Evolutionary conservation across 1,140 invertebrate genomes (phyloP).

Genomic region (Drosophila mojavensis): DNA sequence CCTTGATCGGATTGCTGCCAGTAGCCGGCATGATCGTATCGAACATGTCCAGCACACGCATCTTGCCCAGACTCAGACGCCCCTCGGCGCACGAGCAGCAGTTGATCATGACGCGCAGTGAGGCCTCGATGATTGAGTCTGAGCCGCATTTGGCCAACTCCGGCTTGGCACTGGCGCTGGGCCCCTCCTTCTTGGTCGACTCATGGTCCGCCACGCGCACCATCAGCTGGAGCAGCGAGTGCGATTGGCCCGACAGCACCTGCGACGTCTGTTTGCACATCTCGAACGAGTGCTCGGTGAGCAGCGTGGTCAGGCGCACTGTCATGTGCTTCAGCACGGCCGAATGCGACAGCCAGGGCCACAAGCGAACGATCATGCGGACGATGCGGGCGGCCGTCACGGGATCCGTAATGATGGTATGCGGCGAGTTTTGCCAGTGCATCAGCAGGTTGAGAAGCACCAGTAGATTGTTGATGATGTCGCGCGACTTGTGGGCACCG

Average conservation of each 20-base stretch:
- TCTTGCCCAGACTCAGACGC: constrained; percentile 58
- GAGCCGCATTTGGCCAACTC: background rate
- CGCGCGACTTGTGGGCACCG: constrained; percentile 64
- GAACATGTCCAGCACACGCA: constrained; percentile 83
- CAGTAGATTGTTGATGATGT: constrained; percentile 62
- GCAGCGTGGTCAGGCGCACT: constrained; percentile 51
- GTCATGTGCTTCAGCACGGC: constrained; percentile 51
- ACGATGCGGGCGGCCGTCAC: constrained; percentile 26
- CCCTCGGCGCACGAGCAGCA: constrained; percentile 73
- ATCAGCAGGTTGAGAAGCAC: constrained; percentile 61
- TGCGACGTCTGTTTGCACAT: constrained; percentile 67
- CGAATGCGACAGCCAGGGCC: constrained; percentile 75
- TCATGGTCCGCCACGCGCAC: constrained; percentile 62
- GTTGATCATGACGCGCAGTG: constrained; percentile 65
- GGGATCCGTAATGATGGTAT: constrained; percentile 49
- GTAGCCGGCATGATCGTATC: constrained; percentile 64
- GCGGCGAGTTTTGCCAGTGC: constrained; percentile 59
- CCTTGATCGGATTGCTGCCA: constrained; percentile 51
- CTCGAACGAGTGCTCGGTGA: constrained; percentile 71
- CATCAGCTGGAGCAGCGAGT: constrained; percentile 71
- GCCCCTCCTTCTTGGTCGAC: constrained; percentile 59
- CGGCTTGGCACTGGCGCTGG: background rate
- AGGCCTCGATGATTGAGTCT: constrained; percentile 38
- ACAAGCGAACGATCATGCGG: constrained; percentile 53
- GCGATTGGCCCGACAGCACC: constrained; percentile 31